Conservation (phyloP, 1,140 invertebrate genomes). For the Diorhabda elongata region DNA sequence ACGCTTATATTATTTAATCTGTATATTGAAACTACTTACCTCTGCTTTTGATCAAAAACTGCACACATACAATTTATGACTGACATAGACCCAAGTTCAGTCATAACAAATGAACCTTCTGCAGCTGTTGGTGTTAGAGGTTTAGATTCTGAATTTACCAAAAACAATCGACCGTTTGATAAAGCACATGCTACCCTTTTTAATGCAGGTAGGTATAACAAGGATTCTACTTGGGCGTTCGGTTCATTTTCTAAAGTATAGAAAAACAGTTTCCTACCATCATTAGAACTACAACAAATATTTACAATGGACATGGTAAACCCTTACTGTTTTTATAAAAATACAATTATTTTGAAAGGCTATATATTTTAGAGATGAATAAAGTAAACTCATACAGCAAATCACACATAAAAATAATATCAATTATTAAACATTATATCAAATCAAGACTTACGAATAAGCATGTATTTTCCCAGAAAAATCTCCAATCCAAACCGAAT, state of each 20-base stretch:
- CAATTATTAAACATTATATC: not conserved
- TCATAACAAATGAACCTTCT: conserved; percentile 70
- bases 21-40: conserved; percentile 40
- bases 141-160: conserved; percentile 60
- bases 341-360: conserved; percentile 4
- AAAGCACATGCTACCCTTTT: conserved; percentile 69
- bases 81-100: conserved; percentile 66
- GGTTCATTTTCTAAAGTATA: conserved; percentile 54
- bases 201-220: conserved; percentile 62
- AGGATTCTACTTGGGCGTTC: conserved; percentile 57
- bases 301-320: not conserved
- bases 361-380: too few species aligned
- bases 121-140: conserved; percentile 59
- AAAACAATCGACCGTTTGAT: conserved; percentile 69
- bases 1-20: not conserved
- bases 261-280: conserved; percentile 55
- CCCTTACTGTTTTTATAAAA: not conserved
- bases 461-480: conserved; percentile 74
- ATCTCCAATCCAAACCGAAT: conserved; percentile 83
- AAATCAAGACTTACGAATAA: conserved; percentile 57
- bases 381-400: too few species aligned
- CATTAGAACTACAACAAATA: conserved; percentile 46
- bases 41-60: conserved; percentile 45
- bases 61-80: conserved; percentile 58
- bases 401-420: too few species aligned